Evolutionary conservation across 2,888 invertebrate genomes (phyloP), one percentile per base, ranked within the genome.

Genomic region (Cerceris rybyensis): DNA sequence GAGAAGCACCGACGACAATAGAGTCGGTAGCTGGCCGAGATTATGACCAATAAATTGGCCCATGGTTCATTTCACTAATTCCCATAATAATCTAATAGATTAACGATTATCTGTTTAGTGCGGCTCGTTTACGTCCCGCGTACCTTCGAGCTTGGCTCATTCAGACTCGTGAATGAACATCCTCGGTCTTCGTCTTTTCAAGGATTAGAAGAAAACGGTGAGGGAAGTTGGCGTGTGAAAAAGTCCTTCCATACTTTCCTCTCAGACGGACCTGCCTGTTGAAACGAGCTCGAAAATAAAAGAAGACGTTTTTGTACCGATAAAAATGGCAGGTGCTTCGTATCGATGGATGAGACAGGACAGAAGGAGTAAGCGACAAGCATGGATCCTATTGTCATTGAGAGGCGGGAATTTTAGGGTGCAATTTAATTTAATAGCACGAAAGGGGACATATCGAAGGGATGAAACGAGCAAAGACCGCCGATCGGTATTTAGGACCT

Each of bases 61-160:
- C 81, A 88, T 82, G 92, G 89, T 90, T 92, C 92, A 90, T 92
- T 92, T 91, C 91, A 90, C 92, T 91, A 91, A 91, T 92, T 88
- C 92, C 88, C 87, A 87, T 91, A 92, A 92, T 91, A 92, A 91
- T 91, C 91, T 90, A 92, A 92, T 92, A 90, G 92, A 92, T 92
- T 92, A 85, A 91, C 90, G 90, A 91, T 92, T 92, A 92, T 92
- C 89, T 91, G 88, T 91, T 92, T 91, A 92, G 88, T 89, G 83
- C 90, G 91, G 86, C 88, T 91, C 90, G 91, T 91, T 91, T 88
- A 83, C 84, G 81, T 82, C 68, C 69, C 54, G 42, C 41, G 71
- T 76, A 69, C 73, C 72, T 75, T 75, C 43, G 17, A 52, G 52
- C 60, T 58, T 17, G 50, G 76, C 50, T 79, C 76, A 72, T 81